Conservation (phyloP, 2,797 vertebrate species). For the Danio kyathit region DNA sequence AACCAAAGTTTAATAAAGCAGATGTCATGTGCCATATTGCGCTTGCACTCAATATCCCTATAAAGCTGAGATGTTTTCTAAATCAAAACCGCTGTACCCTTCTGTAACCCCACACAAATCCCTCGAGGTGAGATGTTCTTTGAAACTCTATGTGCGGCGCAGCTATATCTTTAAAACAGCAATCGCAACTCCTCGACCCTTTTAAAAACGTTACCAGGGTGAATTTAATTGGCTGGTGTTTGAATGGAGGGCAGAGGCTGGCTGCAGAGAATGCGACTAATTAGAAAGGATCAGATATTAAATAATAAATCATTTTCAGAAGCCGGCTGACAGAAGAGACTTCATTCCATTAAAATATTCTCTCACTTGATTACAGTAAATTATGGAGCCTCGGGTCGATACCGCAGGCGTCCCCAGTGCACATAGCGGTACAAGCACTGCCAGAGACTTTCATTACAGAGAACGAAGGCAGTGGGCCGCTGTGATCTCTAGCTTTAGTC, state of each 20-base stretch:
- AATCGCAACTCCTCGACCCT: constrained; percentile 12
- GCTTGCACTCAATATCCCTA: not conserved
- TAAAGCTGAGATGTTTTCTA: not conserved
- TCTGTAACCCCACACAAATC: not conserved
- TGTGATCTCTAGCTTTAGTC: constrained; percentile 31
- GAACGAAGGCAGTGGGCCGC: constrained; percentile 22
- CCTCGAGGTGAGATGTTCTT: not conserved
- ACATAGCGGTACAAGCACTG: constrained; percentile 20
- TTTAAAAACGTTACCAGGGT: constrained; percentile 53
- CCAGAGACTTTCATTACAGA: constrained; percentile 46
- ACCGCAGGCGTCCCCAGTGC: constrained; percentile 26
- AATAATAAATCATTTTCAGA: constrained; percentile 74
- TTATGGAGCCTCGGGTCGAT: constrained; percentile 68
- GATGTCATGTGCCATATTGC: not conserved
- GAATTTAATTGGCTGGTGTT: constrained; percentile 57
- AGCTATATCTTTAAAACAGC: constrained; percentile 33
- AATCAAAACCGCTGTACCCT: not conserved
- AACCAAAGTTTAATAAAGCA: too few species aligned
- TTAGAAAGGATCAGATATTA: constrained; percentile 74
- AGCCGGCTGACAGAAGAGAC: constrained; percentile 64
- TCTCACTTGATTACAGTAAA: constrained; percentile 73
- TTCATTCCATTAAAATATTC: constrained; percentile 75
- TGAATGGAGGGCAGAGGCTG: constrained; percentile 45
- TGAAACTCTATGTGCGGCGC: not conserved
- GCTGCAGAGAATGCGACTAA: constrained; percentile 67